A percentile compares a stretch with the other conserved stretches of the same genome.
These are phyloP conservation scores for Zaprionus inermis DNA, from an alignment of 1,140 invertebrate genomes.

Conservation along the genomic window DNA sequence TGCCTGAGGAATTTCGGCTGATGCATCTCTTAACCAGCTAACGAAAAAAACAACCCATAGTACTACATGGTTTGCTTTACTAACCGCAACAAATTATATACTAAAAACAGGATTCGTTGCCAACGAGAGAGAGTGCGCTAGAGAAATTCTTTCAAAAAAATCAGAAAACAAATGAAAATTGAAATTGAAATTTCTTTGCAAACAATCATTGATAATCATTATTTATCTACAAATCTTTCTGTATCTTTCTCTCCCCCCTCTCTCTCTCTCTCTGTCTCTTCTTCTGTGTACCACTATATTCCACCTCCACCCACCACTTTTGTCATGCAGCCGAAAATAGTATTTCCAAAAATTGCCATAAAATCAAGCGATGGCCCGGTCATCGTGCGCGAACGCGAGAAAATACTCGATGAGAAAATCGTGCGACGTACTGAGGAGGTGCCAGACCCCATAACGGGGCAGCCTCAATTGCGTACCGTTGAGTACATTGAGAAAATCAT, in stretches of 20 bases:
- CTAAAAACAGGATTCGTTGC: constrained; percentile 25
- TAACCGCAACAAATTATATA: constrained; percentile 62
- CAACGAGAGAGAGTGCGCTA: constrained; percentile 15
- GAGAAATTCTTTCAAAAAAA: not conserved
- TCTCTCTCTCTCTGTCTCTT: constrained; percentile 17
- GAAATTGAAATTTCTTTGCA: not conserved
- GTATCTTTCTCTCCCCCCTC: constrained; percentile 14
- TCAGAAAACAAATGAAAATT: not conserved
- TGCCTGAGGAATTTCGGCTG: constrained; percentile 54
- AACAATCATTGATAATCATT: constrained; percentile 2
- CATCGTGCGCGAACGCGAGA: constrained; percentile 93
- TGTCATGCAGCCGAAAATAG: constrained; percentile 75
- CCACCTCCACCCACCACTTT: constrained; percentile 1
- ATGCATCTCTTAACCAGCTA: constrained; percentile 44
- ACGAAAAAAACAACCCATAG: constrained; percentile 47
- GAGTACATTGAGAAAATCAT: constrained; percentile 97
- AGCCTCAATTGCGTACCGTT: constrained; percentile 93
- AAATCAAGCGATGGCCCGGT: constrained; percentile 92
- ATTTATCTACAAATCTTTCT: constrained; percentile 6
- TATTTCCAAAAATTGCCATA: constrained; percentile 92
- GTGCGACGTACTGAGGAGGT: constrained; percentile 94
- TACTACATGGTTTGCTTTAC: constrained; percentile 73
- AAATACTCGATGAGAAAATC: constrained; percentile 94
- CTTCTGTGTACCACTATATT: constrained; percentile 11
- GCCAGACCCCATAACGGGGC: constrained; percentile 92